phyloP scores from a whole-genome alignment of 2,797 vertebrate genomes.

The Coregonus sp. region DNA sequence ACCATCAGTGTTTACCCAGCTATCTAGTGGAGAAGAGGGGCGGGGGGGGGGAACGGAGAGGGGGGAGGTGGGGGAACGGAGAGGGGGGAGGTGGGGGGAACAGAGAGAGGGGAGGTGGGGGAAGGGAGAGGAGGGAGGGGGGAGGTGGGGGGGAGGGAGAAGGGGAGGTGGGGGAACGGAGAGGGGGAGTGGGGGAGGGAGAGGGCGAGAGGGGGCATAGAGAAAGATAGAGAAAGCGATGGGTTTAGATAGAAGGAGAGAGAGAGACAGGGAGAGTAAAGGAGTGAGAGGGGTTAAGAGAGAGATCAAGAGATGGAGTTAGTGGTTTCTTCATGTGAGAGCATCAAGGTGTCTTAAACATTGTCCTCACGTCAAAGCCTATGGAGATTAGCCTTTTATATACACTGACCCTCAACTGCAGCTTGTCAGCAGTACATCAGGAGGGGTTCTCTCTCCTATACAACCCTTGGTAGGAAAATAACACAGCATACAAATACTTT shows the following conservation, averaged over 20 bases:
- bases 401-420: background rate
- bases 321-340: background rate
- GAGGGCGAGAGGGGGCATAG: background rate
- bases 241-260: background rate
- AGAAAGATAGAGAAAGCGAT: slow-evolving; percentile 2
- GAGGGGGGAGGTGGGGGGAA: slow-evolving; percentile 46
- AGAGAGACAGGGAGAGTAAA: background rate
- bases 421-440: background rate
- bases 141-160: slow-evolving; percentile 34
- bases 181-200: slow-evolving; percentile 45
- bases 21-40: slow-evolving; percentile 9
- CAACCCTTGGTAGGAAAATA: background rate
- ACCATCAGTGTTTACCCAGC: slow-evolving; percentile 45
- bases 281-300: slow-evolving; percentile 4
- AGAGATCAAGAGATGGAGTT: slow-evolving; percentile 1
- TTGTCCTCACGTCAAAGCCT: background rate
- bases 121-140: background rate
- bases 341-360: background rate
- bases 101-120: background rate
- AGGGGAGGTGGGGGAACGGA: slow-evolving; percentile 38
- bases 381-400: background rate
- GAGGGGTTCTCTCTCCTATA: background rate
- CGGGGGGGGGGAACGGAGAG: slow-evolving; percentile 40
- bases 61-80: slow-evolving; percentile 15
- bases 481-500: background rate